phyloP scores from a whole-genome alignment of 2,113 vertebrate species.

The Macquaria australasica region DNA sequence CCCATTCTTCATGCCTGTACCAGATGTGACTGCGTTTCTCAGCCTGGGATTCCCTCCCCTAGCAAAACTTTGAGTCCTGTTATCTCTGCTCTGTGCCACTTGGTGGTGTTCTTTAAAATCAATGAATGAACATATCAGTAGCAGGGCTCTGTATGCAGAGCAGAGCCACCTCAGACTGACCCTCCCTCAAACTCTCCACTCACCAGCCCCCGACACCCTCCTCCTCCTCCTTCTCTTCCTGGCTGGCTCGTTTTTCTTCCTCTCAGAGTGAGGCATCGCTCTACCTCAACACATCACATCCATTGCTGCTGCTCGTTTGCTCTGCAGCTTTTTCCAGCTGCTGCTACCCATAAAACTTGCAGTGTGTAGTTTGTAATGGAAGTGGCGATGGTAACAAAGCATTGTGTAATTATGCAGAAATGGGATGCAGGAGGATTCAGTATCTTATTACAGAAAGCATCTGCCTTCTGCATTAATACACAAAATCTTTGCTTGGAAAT shows the following conservation, averaged over 20 bases:
- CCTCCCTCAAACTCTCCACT: conserved; percentile 54
- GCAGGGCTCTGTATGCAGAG: conserved; percentile 60
- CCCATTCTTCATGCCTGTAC: neutral
- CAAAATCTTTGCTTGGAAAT: neutral
- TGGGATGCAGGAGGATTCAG: neutral
- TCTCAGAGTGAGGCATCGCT: conserved; percentile 68
- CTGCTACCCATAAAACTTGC: conserved; percentile 20
- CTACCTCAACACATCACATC: conserved; percentile 49
- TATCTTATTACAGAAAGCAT: neutral
- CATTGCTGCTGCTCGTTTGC: conserved; percentile 48
- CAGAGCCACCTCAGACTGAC: conserved; percentile 83
- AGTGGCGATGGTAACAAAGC: conserved; percentile 22
- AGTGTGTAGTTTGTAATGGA: conserved; percentile 21
- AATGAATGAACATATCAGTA: conserved; percentile 84
- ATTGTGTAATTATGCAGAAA: conserved; percentile 16
- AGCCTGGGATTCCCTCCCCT: conserved; percentile 1
- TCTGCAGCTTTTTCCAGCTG: conserved; percentile 42
- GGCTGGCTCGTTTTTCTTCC: conserved; percentile 56
- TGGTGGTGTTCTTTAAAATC: conserved; percentile 92
- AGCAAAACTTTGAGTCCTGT: conserved; percentile 75
- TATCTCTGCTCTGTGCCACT: conserved; percentile 93
- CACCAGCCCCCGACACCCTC: conserved; percentile 15
- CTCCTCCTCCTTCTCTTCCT: conserved; percentile 44
- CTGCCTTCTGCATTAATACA: neutral
- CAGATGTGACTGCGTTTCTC: neutral